phyloP scores from a whole-genome alignment of 1,140 invertebrate genomes.

The Leguminivora glycinivorella region DNA sequence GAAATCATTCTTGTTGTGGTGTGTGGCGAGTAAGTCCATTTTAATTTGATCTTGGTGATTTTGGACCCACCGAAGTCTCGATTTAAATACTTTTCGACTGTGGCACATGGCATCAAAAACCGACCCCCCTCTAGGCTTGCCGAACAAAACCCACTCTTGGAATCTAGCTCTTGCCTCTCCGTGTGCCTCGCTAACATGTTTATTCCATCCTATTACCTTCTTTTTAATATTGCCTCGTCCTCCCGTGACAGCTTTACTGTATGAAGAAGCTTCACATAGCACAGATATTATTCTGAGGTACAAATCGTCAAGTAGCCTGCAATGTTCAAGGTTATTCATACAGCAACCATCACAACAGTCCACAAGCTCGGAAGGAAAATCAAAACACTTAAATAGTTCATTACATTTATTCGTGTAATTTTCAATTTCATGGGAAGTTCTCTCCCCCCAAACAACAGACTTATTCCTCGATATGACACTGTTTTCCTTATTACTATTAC shows the following conservation, averaged over 20 bases:
- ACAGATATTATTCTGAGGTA: neutral
- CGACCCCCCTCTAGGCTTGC: neutral
- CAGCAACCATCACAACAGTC: conserved; percentile 1
- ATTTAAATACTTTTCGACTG: conserved; percentile 29
- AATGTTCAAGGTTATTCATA: conserved; percentile 11
- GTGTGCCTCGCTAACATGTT: too few species aligned
- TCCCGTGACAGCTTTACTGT: neutral
- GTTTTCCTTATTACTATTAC: neutral
- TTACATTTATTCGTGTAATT: conserved; percentile 14
- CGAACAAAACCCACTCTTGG: conserved; percentile 8
- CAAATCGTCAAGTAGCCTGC: neutral
- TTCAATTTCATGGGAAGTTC: neutral
- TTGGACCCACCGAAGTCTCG: conserved; percentile 14
- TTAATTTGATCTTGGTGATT: neutral
- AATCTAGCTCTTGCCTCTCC: conserved; percentile 2
- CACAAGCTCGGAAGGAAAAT: neutral
- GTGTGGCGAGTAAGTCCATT: neutral
- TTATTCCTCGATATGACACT: neutral
- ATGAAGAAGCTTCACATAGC: neutral
- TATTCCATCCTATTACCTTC: conserved; percentile 15
- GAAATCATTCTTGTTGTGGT: conserved; percentile 2
- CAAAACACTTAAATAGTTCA: neutral
- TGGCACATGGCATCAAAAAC: neutral
- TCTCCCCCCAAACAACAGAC: conserved; percentile 2
- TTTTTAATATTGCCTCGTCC: neutral